Evolutionary conservation across 2,113 vertebrate genomes (phyloP).

Genomic region (Podocnemis expansa): DNA sequence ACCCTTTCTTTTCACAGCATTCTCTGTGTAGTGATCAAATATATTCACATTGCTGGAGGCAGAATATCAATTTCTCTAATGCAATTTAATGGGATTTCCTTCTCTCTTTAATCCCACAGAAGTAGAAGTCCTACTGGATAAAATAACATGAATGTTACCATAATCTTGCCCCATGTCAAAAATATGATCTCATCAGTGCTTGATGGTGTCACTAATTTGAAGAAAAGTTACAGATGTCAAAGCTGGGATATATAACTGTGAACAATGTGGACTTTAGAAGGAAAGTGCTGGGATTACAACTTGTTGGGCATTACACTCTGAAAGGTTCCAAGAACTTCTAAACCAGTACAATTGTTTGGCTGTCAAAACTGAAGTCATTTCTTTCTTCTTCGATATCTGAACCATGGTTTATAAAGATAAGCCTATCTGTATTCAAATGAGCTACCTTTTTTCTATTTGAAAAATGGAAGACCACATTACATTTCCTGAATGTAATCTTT

Average conservation of each 20-base stretch:
- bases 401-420: not conserved
- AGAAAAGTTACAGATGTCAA: slow-evolving; percentile 53
- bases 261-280: slow-evolving; percentile 8
- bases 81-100: slow-evolving; percentile 31
- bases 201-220: slow-evolving; percentile 44
- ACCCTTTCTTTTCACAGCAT: not conserved
- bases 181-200: slow-evolving; percentile 50
- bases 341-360: slow-evolving; percentile 35
- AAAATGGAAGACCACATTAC: slow-evolving; percentile 26
- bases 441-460: not conserved
- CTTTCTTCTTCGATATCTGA: not conserved
- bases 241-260: slow-evolving; percentile 3
- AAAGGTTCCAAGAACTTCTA: slow-evolving; percentile 54
- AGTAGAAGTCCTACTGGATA: slow-evolving; percentile 19
- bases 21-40: not conserved
- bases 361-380: slow-evolving; percentile 34
- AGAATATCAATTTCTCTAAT: slow-evolving; percentile 50
- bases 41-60: not conserved
- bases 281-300: slow-evolving; percentile 54
- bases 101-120: slow-evolving; percentile 23
- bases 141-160: slow-evolving; percentile 41
- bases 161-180: slow-evolving; percentile 51
- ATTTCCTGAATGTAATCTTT: slow-evolving; percentile 33
- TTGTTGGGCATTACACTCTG: slow-evolving; percentile 39
- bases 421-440: slow-evolving; percentile 23